phyloP scores from a whole-genome alignment of 1,140 invertebrate genomes.

The Aethina tumida region DNA sequence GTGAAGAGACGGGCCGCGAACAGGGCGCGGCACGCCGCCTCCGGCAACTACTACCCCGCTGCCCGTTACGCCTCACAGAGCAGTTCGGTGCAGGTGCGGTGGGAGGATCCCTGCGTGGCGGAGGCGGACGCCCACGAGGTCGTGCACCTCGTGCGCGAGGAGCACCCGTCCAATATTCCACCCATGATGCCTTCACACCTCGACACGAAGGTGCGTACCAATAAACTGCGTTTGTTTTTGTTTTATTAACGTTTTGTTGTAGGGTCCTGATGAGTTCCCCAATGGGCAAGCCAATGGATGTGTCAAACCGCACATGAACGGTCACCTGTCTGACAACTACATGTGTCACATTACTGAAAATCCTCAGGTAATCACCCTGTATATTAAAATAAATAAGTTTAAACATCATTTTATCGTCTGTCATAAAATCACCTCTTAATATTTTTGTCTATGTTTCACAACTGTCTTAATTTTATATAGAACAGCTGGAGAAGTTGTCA shows the following conservation, averaged over 20 bases:
- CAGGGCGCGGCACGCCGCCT: slow-evolving; percentile 14
- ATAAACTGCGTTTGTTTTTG: neutral
- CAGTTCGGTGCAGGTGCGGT: slow-evolving; percentile 22
- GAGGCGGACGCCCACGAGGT: slow-evolving; percentile 32
- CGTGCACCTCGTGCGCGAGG: slow-evolving; percentile 32
- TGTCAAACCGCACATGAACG: slow-evolving; percentile 33
- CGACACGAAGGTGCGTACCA: slow-evolving; percentile 38
- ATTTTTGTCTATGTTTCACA: too few relatives aligned
- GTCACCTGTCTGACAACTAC: slow-evolving; percentile 34
- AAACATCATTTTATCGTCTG: too few relatives aligned
- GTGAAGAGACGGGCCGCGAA: slow-evolving; percentile 23
- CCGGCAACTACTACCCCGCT: slow-evolving; percentile 22
- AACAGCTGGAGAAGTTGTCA: slow-evolving; percentile 1
- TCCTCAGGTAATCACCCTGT: slow-evolving; percentile 47
- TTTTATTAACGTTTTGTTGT: too few relatives aligned
- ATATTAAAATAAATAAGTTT: too few relatives aligned
- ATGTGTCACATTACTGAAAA: slow-evolving; percentile 44
- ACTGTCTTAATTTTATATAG: too few relatives aligned
- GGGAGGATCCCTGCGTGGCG: slow-evolving; percentile 18
- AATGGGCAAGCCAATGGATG: slow-evolving; percentile 27
- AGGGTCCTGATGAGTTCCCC: slow-evolving; percentile 36
- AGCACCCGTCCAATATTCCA: slow-evolving; percentile 23
- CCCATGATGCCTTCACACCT: slow-evolving; percentile 29
- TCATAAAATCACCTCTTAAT: too few relatives aligned
- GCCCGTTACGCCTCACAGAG: slow-evolving; percentile 22